Base-by-base conservation (phyloP, 1,140 invertebrate genomes). In the Macrobrachium nipponense region DNA sequence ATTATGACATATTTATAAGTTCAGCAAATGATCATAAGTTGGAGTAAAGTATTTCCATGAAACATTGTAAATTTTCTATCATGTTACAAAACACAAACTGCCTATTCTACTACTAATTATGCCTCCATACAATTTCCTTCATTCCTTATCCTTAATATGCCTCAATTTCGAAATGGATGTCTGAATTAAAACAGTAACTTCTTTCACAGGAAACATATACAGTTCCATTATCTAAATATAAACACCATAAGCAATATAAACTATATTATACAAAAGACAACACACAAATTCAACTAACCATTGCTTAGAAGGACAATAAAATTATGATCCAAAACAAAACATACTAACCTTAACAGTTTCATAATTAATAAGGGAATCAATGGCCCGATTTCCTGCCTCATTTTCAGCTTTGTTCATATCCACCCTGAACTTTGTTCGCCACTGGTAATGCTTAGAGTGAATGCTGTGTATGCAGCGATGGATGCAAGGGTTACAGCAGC, bases 361-460 rank as follows among this genome's bases (percentile, higher is more conserved):
- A 92, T 98, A 99, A 92, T 99, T 99, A 87, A 99, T 98, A 14
- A 99, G 93, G 0, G 98, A 99, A 93, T 99, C 99, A 80, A 99
- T 95, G 20, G 98, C 98, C 92, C 97, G 97, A 91, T 98, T 98
- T 23, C 98, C 97, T 5, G 98, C 98, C 91, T 99, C 97, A 91
- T 98, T 98, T 93, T 99, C 99, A 0, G 98, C 98, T 92, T 95
- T 94, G 92, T 99, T 99, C 99, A 99, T 99, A 90, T 95, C 94
- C 59, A 99, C 94, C 51, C 98, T 94, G 91, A 99, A 99, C 91
- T 97, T 95, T 0, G 98, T 99, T 89, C 98, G 94, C 98, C 98
- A 99, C 90, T 98, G 96, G 99, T 99, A 17, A 99, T 93, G 8
- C 92, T 93, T 59, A 99, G 92, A 0, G 99, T 99, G 91, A 96